Conservation (phyloP, 1,140 invertebrate species). For the Drosophila pseudoananassae region DNA sequence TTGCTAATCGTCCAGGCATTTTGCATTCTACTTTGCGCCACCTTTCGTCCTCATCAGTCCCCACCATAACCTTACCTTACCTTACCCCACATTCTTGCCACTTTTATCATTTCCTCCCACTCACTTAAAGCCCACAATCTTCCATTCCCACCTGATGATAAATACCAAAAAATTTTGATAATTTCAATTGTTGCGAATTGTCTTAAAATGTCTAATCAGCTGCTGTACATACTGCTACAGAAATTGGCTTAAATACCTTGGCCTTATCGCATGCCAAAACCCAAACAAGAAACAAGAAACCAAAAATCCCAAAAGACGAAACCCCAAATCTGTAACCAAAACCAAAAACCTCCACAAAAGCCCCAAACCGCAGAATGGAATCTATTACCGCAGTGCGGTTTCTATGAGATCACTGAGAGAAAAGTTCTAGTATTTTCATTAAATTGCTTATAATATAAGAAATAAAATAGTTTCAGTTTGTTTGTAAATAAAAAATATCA, state of each 20-base stretch:
- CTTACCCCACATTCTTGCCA: slow-evolving; percentile 48
- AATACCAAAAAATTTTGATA: slow-evolving; percentile 37
- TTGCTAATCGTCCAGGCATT: slow-evolving; percentile 75
- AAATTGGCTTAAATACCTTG: slow-evolving; percentile 4
- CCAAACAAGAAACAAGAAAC: slow-evolving; percentile 2
- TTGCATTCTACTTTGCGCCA: slow-evolving; percentile 37
- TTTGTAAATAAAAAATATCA: too few species aligned
- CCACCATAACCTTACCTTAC: neutral
- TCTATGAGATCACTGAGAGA: slow-evolving; percentile 5
- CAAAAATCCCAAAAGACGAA: slow-evolving; percentile 7
- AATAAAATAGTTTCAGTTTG: too few species aligned
- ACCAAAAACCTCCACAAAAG: slow-evolving; percentile 13
- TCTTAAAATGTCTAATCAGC: slow-evolving; percentile 30
- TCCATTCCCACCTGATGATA: slow-evolving; percentile 21
- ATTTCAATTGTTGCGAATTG: slow-evolving; percentile 36
- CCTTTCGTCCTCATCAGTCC: slow-evolving; percentile 3
- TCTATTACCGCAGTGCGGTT: slow-evolving; percentile 31
- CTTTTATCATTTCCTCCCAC: slow-evolving; percentile 57
- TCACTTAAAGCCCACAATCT: too few species aligned
- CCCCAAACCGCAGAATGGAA: slow-evolving; percentile 1
- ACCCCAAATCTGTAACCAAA: neutral
- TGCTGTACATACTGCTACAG: neutral
- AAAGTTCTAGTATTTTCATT: neutral
- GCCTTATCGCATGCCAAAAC: slow-evolving; percentile 42
- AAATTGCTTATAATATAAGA: too few species aligned